Percentiles rank a stretch among this genome's conserved stretches.
phyloP scores from a whole-genome alignment of 1,140 invertebrate species.

The Holcopasites calliopsidis region DNA sequence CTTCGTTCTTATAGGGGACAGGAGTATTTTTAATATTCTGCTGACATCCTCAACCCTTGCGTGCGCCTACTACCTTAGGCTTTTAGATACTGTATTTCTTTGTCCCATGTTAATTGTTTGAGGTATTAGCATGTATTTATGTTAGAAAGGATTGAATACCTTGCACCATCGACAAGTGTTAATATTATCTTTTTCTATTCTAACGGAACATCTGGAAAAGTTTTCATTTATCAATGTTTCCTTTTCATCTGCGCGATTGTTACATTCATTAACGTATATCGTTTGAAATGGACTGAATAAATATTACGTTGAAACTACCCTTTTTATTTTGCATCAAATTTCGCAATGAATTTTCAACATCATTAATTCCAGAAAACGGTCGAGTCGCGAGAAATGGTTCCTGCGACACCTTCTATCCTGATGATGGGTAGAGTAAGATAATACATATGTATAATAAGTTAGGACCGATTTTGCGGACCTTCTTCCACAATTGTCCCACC shows the following conservation, averaged over 20 bases:
- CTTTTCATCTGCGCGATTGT: neutral
- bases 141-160: neutral
- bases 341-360: too few species aligned
- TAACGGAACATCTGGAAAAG: too few species aligned
- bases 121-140: slow-evolving; percentile 8
- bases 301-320: neutral
- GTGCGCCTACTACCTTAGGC: neutral
- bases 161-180: slow-evolving; percentile 48
- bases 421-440: too few species aligned
- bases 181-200: slow-evolving; percentile 65
- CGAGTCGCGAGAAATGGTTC: too few species aligned
- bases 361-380: too few species aligned
- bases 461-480: too few species aligned
- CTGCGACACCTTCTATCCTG: too few species aligned
- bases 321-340: neutral
- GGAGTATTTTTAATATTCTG: neutral
- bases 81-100: neutral
- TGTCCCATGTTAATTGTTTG: neutral
- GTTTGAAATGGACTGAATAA: slow-evolving; percentile 18
- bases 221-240: slow-evolving; percentile 16
- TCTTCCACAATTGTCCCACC: too few species aligned
- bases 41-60: neutral
- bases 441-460: too few species aligned
- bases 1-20: neutral
- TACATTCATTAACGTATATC: neutral